Conservation (phyloP, 2,797 vertebrate genomes). For the Enteromius viviparus region DNA sequence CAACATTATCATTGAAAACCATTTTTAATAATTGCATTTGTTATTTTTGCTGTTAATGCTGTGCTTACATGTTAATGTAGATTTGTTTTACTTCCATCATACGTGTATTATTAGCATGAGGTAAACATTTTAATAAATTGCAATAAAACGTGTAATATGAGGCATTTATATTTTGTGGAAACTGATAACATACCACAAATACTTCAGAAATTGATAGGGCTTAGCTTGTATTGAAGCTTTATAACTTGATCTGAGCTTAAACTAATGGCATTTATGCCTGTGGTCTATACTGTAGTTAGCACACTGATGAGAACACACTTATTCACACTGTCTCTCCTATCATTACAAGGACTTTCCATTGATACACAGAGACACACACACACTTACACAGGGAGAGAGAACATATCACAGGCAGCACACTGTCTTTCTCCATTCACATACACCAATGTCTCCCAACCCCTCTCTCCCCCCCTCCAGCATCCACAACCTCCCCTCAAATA, state of each 20-base stretch:
- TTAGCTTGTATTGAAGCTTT: background rate
- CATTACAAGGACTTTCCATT: constrained; percentile 22
- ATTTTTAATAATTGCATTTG: background rate
- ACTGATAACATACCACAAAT: background rate
- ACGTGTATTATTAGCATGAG: background rate
- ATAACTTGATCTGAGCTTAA: background rate
- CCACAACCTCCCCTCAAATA: constrained; percentile 70
- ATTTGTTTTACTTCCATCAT: background rate
- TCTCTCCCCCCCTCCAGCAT: constrained; percentile 59
- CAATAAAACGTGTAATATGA: background rate
- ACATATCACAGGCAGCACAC: constrained; percentile 15
- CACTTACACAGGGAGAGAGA: background rate
- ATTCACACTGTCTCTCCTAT: background rate
- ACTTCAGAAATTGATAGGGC: background rate
- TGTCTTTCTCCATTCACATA: constrained; percentile 59
- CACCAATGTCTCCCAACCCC: constrained; percentile 63
- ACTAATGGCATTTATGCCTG: background rate
- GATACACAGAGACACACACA: constrained; percentile 65
- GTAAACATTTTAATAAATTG: background rate
- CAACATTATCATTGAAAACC: too few relatives aligned
- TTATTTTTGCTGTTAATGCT: background rate
- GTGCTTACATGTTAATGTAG: background rate
- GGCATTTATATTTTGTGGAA: background rate
- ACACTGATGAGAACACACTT: constrained; percentile 19
- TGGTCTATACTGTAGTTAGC: constrained; percentile 7